phyloP scores from a whole-genome alignment of 37 sponge, comb jelly and placozoan species.

The Crambe crambe region DNA sequence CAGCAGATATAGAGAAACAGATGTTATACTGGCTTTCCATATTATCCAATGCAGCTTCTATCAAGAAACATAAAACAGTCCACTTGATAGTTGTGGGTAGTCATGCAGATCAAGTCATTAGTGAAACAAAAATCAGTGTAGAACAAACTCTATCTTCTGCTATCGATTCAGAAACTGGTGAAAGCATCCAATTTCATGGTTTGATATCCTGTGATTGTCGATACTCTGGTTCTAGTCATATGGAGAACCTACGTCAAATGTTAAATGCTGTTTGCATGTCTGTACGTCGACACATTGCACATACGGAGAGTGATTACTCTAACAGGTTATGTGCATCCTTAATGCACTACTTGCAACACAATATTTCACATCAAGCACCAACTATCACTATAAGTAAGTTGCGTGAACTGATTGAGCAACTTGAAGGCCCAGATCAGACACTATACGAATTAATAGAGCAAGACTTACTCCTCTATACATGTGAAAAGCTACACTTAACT shows the following conservation, averaged over 20 bases:
- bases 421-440: background rate
- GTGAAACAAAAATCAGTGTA: background rate
- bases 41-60: background rate
- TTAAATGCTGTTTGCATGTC: background rate
- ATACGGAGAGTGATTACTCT: background rate
- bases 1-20: background rate
- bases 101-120: background rate
- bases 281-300: background rate
- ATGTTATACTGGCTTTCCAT: background rate
- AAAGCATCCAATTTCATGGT: background rate
- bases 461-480: background rate
- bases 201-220: background rate
- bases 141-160: background rate
- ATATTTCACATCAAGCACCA: background rate
- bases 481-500: background rate
- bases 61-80: background rate
- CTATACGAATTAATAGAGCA: background rate
- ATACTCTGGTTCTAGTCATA: background rate
- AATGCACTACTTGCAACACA: background rate
- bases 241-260: background rate
- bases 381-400: background rate
- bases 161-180: background rate
- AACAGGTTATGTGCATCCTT: background rate
- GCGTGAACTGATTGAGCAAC: background rate
- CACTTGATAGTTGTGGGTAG: slow-evolving; percentile 11